Evolutionary conservation across 2,888 invertebrate species (phyloP).

Genomic region (Hydrotaea diabolus): DNA sequence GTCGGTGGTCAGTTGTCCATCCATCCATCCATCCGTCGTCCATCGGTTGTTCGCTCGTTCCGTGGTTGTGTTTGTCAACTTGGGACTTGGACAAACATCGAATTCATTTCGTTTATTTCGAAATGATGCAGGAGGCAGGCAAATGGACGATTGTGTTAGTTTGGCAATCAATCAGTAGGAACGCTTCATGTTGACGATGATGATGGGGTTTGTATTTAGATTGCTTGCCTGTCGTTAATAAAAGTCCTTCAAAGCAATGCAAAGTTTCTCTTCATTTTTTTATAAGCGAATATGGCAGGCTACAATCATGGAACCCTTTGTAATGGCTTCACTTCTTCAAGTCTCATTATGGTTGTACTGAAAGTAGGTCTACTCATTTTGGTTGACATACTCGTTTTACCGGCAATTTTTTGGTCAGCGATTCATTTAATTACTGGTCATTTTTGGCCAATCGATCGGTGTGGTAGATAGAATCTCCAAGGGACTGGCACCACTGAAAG

Average conservation of each 20-base stretch:
- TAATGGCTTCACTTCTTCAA: too few relatives aligned
- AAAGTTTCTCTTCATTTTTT: background rate
- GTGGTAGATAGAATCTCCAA: too few relatives aligned
- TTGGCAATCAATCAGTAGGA: background rate
- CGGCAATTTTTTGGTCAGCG: too few relatives aligned
- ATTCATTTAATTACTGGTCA: too few relatives aligned
- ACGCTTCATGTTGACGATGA: background rate
- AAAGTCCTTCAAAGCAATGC: background rate
- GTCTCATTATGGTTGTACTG: too few relatives aligned
- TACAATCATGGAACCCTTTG: too few relatives aligned
- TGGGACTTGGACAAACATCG: constrained; percentile 32
- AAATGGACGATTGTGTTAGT: background rate
- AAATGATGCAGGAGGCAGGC: background rate
- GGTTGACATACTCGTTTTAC: too few relatives aligned
- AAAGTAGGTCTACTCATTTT: too few relatives aligned
- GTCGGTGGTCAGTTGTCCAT: background rate
- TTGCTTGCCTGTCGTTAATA: constrained; percentile 1
- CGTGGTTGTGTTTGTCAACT: constrained; percentile 18
- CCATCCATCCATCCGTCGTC: background rate
- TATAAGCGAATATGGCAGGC: too few relatives aligned
- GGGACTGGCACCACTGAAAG: too few relatives aligned
- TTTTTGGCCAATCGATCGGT: too few relatives aligned
- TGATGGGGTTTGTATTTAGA: background rate
- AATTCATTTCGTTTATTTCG: constrained; percentile 25
- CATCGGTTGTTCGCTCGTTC: background rate